Conservation (phyloP, 2,113 vertebrate genomes). For the Anoplopoma fimbria region DNA sequence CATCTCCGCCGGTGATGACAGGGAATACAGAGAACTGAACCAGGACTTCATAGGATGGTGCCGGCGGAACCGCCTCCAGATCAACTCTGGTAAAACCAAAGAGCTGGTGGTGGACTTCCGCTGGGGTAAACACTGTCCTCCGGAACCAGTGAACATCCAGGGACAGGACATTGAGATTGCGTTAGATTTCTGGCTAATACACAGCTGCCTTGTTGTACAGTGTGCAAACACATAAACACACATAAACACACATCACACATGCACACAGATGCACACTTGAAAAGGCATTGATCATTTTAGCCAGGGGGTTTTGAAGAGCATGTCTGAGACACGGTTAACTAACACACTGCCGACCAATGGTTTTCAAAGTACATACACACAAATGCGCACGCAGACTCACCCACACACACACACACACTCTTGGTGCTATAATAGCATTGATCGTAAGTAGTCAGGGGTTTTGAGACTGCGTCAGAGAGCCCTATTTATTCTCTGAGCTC, state of each 20-base stretch:
- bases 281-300: slow-evolving; percentile 36
- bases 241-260: slow-evolving; percentile 12
- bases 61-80: too few species aligned
- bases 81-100: too few species aligned
- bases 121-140: too few species aligned
- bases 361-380: slow-evolving; percentile 1
- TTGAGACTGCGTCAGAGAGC: slow-evolving; percentile 32
- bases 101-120: too few species aligned
- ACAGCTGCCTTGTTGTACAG: background rate
- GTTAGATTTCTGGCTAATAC: background rate
- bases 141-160: too few species aligned
- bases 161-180: too few species aligned
- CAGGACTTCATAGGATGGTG: too few species aligned
- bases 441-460: slow-evolving; percentile 36
- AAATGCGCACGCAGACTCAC: background rate
- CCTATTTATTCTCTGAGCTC: slow-evolving; percentile 28
- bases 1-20: too few species aligned
- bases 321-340: slow-evolving; percentile 45
- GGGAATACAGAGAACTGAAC: too few species aligned
- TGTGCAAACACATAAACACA: background rate
- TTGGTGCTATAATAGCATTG: slow-evolving; percentile 38
- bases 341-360: slow-evolving; percentile 18
- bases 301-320: slow-evolving; percentile 31
- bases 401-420: slow-evolving; percentile 4
- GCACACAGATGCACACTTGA: slow-evolving; percentile 12